These are phyloP conservation scores for Equus przewalskii DNA, from an alignment of 2,113 vertebrate genomes.

Conservation along the genomic window DNA sequence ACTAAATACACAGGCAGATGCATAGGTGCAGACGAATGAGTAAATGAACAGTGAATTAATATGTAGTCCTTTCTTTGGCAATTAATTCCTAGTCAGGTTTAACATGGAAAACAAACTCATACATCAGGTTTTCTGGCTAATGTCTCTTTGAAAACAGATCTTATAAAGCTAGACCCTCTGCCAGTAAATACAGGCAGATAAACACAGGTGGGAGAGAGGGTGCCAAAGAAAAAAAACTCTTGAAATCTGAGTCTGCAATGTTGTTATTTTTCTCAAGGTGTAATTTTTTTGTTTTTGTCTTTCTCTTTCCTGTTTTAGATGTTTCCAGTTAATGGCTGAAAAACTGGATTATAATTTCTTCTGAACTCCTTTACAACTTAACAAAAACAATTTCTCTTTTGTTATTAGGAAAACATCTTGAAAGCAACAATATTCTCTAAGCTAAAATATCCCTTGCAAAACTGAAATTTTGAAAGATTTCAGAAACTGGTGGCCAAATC, in stretches of 20 bases:
- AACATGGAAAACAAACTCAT: background rate
- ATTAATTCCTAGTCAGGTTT: background rate
- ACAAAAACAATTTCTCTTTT: background rate
- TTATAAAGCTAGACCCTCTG: background rate
- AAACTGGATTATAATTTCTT: background rate
- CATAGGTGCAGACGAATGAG: background rate
- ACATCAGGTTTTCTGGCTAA: background rate
- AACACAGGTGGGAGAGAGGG: background rate
- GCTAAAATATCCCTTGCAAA: background rate
- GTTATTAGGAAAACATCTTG: slow-evolving; percentile 19
- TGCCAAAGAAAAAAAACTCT: background rate
- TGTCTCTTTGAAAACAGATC: background rate
- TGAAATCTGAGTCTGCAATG: background rate
- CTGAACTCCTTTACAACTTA: background rate
- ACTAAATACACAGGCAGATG: background rate
- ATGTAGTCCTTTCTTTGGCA: background rate
- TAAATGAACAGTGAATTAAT: background rate
- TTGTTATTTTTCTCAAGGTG: background rate
- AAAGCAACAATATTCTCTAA: background rate
- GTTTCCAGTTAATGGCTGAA: slow-evolving; percentile 9
- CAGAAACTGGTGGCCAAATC: background rate
- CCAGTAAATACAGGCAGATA: background rate
- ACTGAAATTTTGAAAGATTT: slow-evolving; percentile 13
- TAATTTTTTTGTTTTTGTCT: background rate
- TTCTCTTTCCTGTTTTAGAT: background rate